These are phyloP conservation scores for Fragum fragum DNA, from an alignment of 2,888 invertebrate species.

Conservation along the genomic window DNA sequence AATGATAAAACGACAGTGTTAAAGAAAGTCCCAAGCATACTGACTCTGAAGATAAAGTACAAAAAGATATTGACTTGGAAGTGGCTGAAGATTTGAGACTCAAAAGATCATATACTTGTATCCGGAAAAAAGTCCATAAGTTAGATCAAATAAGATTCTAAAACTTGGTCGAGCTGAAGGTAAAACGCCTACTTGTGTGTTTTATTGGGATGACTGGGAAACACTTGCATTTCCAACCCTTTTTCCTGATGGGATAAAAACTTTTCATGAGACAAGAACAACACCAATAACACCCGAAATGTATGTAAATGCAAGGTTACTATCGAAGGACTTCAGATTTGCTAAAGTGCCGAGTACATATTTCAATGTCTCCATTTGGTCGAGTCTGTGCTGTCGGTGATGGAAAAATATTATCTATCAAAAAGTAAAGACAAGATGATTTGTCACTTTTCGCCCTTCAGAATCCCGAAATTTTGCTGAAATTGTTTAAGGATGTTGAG, in stretches of 20 bases:
- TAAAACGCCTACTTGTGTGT: slow-evolving; percentile 39
- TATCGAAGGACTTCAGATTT: slow-evolving; percentile 39
- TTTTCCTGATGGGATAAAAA: slow-evolving; percentile 44
- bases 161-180: slow-evolving; percentile 41
- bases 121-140: slow-evolving; percentile 39
- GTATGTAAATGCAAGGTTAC: slow-evolving; percentile 47
- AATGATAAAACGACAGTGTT: background rate
- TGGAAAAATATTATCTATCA: slow-evolving; percentile 32
- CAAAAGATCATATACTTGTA: slow-evolving; percentile 40
- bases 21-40: background rate
- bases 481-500: slow-evolving; percentile 37
- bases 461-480: slow-evolving; percentile 31
- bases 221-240: slow-evolving; percentile 53
- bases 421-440: slow-evolving; percentile 36
- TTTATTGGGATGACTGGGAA: slow-evolving; percentile 44
- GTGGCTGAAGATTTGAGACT: slow-evolving; percentile 30
- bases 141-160: slow-evolving; percentile 24
- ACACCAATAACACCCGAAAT: slow-evolving; percentile 34
- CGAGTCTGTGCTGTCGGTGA: slow-evolving; percentile 33
- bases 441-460: slow-evolving; percentile 25
- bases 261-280: slow-evolving; percentile 47
- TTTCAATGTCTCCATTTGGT: slow-evolving; percentile 50
- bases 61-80: slow-evolving; percentile 28
- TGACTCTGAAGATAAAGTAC: slow-evolving; percentile 48
- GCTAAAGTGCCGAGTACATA: slow-evolving; percentile 49